Evolutionary conservation across 2,888 invertebrate species (phyloP).

Genomic region (Tachystola acroxantha): DNA sequence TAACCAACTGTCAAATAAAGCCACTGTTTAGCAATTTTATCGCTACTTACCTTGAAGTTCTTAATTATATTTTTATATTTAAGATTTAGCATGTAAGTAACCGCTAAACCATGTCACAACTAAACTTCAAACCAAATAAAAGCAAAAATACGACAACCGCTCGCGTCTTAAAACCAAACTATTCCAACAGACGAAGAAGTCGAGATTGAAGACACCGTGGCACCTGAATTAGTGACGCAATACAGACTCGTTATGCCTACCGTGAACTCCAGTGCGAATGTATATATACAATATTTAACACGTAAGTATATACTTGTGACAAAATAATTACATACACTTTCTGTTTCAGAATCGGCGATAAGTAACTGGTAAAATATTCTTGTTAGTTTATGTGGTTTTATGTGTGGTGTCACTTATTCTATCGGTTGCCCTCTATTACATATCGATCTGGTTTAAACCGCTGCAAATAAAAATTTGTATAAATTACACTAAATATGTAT

Average conservation of each 20-base stretch:
- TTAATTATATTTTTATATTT: too few relatives aligned
- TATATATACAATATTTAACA: conserved; percentile 67
- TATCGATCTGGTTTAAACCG: too few relatives aligned
- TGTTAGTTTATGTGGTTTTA: not conserved
- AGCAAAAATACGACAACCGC: conserved; percentile 69
- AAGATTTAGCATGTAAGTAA: too few relatives aligned
- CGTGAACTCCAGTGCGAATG: conserved; percentile 49
- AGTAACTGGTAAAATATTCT: not conserved
- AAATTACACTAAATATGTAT: too few relatives aligned
- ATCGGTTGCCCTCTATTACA: too few relatives aligned
- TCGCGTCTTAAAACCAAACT: conserved; percentile 39
- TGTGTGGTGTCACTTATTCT: not conserved
- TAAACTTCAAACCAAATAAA: too few relatives aligned
- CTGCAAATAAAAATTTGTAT: too few relatives aligned
- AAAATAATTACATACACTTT: not conserved
- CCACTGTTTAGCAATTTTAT: too few relatives aligned
- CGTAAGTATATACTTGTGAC: conserved; percentile 46
- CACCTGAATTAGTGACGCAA: conserved; percentile 18
- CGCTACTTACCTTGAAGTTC: too few relatives aligned
- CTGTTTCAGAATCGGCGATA: not conserved
- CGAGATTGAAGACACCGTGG: conserved; percentile 49
- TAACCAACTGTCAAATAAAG: too few relatives aligned
- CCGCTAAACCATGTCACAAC: too few relatives aligned
- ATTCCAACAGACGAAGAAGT: conserved; percentile 59
- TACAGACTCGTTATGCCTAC: conserved; percentile 36